Conservation (phyloP, 2,888 invertebrate species). For the Capitulum mitella region DNA sequence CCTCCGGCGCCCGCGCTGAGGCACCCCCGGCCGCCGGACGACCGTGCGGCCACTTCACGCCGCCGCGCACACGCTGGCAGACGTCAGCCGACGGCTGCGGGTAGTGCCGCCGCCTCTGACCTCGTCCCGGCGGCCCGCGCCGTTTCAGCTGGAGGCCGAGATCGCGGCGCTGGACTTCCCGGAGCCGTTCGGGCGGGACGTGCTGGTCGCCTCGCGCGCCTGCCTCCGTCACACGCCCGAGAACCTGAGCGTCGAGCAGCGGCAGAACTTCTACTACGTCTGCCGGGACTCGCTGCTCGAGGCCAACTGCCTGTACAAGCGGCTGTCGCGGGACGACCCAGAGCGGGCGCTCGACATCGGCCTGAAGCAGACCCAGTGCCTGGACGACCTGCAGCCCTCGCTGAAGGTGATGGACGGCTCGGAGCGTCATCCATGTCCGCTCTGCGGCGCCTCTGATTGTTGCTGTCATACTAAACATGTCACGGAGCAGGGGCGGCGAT, state of each 20-base stretch:
- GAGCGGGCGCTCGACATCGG: neutral
- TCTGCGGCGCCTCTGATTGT: no score
- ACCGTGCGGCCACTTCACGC: no score
- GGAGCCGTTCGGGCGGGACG: neutral
- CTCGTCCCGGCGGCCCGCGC: no score
- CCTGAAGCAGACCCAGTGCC: neutral
- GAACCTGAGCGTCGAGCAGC: neutral
- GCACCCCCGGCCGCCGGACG: no score
- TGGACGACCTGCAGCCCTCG: neutral
- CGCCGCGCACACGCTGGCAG: no score
- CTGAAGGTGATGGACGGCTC: neutral
- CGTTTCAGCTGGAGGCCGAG: neutral
- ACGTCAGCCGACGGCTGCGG: no score
- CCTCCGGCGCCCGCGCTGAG: no score
- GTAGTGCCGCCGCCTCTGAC: no score
- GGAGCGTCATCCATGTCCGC: no score
- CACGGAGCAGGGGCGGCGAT: no score
- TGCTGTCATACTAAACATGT: no score
- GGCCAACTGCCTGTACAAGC: neutral
- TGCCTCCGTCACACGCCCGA: neutral
- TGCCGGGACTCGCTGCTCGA: neutral
- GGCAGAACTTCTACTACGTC: slow-evolving; percentile 13
- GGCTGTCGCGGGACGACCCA: neutral
- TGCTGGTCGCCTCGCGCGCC: neutral
- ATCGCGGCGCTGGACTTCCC: neutral